Percentiles rank a stretch among this genome's conserved stretches.
These are phyloP conservation scores for Nanorana parkeri DNA, from an alignment of 2,113 vertebrate genomes.

Conservation along the genomic window DNA sequence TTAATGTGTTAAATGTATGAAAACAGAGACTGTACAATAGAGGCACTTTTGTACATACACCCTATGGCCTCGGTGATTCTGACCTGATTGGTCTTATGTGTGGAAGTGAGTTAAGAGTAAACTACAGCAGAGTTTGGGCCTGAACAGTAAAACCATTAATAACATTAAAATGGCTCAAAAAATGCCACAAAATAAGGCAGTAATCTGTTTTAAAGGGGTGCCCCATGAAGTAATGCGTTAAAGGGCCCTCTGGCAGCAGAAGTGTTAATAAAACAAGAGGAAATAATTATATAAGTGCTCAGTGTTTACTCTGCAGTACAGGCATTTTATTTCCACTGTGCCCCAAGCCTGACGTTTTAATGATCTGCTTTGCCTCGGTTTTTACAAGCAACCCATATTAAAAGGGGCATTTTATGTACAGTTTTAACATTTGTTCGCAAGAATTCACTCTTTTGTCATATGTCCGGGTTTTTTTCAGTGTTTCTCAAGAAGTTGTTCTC, in stretches of 20 bases:
- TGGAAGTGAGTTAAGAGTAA: no score
- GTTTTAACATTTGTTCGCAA: conserved; percentile 68
- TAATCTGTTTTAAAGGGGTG: conserved; percentile 49
- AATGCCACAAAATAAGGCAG: conserved; percentile 39
- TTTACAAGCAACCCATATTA: conserved; percentile 68
- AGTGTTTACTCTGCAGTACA: conserved; percentile 75
- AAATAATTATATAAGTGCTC: conserved; percentile 69
- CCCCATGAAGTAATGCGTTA: conserved; percentile 14
- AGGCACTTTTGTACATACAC: no score
- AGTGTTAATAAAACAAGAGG: conserved; percentile 61
- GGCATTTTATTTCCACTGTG: conserved; percentile 73
- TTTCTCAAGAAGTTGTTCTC: conserved; percentile 61
- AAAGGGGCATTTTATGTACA: conserved; percentile 71
- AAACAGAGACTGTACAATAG: no score
- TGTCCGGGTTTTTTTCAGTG: conserved; percentile 63
- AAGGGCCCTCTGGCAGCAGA: conserved; percentile 41
- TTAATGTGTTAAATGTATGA: no score
- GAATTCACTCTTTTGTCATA: conserved; percentile 63
- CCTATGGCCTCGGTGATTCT: no score
- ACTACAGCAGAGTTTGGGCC: conserved; percentile 14
- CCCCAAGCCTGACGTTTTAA: conserved; percentile 77
- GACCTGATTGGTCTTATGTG: no score
- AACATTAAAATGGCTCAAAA: conserved; percentile 31
- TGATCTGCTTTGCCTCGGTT: conserved; percentile 70
- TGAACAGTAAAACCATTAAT: conserved; percentile 13